Base-by-base conservation (phyloP, 2,888 invertebrate species). In the Sceliomorpha sp. region DNA sequence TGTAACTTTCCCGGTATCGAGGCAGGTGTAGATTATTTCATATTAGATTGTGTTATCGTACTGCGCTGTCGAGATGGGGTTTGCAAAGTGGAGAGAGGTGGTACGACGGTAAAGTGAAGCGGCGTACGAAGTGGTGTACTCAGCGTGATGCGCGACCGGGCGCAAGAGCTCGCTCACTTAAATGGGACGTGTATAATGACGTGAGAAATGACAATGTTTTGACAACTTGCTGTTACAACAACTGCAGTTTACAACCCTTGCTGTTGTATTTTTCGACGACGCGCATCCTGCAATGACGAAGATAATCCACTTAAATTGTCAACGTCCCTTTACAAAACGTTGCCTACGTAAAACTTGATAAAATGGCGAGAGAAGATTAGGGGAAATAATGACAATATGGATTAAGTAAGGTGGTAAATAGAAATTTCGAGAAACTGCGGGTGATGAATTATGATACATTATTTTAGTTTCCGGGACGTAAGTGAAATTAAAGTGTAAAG, bases 151-250 rank as follows among this genome's bases (percentile, higher is more conserved):
- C 47, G 66, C 56, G 60, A 64, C 50, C 44, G 37, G 24, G 53
- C 17, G 48, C 47, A 63, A 40, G 69, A 55, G 66, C 58, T 69
- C 68, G 70, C 50, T 66, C 76, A 76, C 79, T 80, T 81, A 82
- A 83, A 82, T 82, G 82, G 81, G 67, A 77, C 76, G 82, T 73
- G 77, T 66, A 78, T 82, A 84, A 85, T 78, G 74, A 62, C 73
- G 67, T 85, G 83, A 85, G 78, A 78, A 82, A 85, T 79, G 79
- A 78, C 75, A 77, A 75, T 85, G 83, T 85, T 85, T 85, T 84
- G 84, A 85, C 84, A 84, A 80, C 78, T 74, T 68, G 70, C 73
- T 64, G 66, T 73, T 75, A 51, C 36, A 68, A 59, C 69, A 51
- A 55, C 47, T 64, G 62, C 56, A 67, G 62, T 72, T 72, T 72